Percentiles rank a stretch among this genome's conserved stretches.
Conservation (phyloP, 2,888 invertebrate genomes). For the Scrobipalpa costella region DNA sequence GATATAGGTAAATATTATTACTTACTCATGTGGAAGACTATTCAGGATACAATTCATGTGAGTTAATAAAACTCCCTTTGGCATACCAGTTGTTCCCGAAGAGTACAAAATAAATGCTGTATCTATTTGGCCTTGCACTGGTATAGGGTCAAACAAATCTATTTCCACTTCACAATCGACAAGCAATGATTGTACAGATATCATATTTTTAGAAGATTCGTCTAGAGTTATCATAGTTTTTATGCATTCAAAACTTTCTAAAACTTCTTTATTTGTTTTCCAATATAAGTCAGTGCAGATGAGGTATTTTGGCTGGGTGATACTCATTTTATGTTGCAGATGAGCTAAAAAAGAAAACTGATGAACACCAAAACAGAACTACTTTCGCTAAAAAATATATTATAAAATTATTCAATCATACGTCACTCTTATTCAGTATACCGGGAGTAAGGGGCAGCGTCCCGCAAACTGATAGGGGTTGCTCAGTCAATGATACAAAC, state of each 20-base stretch:
- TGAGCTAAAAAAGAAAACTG: conserved; percentile 72
- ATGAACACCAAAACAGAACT: neutral
- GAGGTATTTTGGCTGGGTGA: conserved; percentile 84
- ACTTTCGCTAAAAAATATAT: too few relatives aligned
- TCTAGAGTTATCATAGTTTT: conserved; percentile 53
- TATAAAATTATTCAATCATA: too few relatives aligned
- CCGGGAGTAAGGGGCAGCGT: too few relatives aligned
- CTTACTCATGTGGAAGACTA: conserved; percentile 58
- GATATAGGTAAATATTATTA: conserved; percentile 30
- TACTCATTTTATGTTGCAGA: conserved; percentile 82
- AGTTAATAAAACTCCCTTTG: conserved; percentile 84
- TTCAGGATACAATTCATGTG: conserved; percentile 78
- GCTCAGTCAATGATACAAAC: too few relatives aligned
- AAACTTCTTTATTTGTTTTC: conserved; percentile 55
- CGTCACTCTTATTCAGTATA: too few relatives aligned
- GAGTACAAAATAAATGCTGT: conserved; percentile 80
- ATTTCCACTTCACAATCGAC: conserved; percentile 45
- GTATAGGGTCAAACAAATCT: conserved; percentile 61
- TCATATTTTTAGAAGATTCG: conserved; percentile 40
- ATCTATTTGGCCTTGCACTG: conserved; percentile 67
- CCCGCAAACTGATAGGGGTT: too few relatives aligned
- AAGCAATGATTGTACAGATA: conserved; percentile 48
- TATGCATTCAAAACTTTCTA: conserved; percentile 51
- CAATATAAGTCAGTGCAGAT: conserved; percentile 81
- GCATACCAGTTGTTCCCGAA: conserved; percentile 86